Evolutionary conservation across 2,888 invertebrate species (phyloP), one percentile per base, ranked within the genome.

Genomic region (Caprella mutica): DNA sequence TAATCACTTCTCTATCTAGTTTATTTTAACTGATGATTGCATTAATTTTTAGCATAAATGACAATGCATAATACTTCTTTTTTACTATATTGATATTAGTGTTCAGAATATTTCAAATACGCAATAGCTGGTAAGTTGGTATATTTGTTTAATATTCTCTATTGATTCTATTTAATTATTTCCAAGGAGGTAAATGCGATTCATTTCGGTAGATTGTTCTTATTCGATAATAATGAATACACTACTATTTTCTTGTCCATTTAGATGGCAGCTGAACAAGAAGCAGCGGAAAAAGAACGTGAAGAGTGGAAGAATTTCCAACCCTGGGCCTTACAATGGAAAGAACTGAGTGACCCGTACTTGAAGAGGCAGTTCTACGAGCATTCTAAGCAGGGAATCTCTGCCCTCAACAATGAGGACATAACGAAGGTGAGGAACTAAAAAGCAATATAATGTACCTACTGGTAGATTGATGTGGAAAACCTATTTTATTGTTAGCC

Each of bases 291-390:
- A 1, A 72, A 71, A 56, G 66, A 68, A 43, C 70, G 70, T 59
- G 66, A 68, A 29, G 67, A 67, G 38, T 69, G 68, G 56, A 65
- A 33, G 48, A 14, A 26, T 8, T 43, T 55, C 17, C 38, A 52
- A 23, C 17, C 48, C 5, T 63, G 63, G 63, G 40, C 57, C 5
- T 50, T 39, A 71, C 78, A 82, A 42, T 89, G 86, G 86, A 77
- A 80, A 57, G 76, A 78, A 9, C 84, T 84, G 70, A 77, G 81
- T 57, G 83, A 88, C 71, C 78, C 77, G 50, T 76, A 79, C 26
- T 68, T 86, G 0, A 78, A 77, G 61, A 78, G 91, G 56, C 85
- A 87, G 75, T 89, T 91, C 70, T 78, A 81, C 68, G 79, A 81
- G 61, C 77, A 85, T 58, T 80, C 83, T 1, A 78, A 83, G 56